A percentile compares a stretch with the other conserved stretches of the same genome.
Conservation (phyloP, 2,113 vertebrate species). For the Tamias sibiricus region DNA sequence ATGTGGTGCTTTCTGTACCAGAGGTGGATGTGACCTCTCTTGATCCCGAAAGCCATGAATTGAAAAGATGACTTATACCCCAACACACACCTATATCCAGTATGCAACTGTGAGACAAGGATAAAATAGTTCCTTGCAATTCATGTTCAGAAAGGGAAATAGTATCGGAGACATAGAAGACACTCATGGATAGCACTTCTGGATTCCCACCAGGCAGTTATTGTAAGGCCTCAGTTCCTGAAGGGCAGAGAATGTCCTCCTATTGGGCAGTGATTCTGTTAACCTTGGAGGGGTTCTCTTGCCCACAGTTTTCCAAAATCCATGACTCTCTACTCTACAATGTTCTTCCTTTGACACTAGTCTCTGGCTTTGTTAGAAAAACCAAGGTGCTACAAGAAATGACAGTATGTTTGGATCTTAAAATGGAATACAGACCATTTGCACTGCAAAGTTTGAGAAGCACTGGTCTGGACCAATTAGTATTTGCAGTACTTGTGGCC, state of each 20-base stretch:
- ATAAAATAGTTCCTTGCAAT: neutral
- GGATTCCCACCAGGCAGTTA: neutral
- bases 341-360: too few relatives aligned
- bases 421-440: neutral
- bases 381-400: neutral
- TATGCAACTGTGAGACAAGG: neutral
- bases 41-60: neutral
- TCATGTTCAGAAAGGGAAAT: neutral
- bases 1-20: neutral
- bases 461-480: neutral
- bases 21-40: neutral
- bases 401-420: neutral
- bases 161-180: neutral
- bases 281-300: neutral
- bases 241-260: neutral
- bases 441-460: neutral
- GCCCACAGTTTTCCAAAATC: neutral
- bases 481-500: neutral
- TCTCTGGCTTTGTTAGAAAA: too few relatives aligned
- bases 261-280: neutral
- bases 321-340: too few relatives aligned
- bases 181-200: neutral
- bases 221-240: neutral
- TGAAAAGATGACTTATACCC: neutral
- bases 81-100: neutral